Evolutionary conservation across 2,888 invertebrate genomes (phyloP).

Genomic region (Papilio demoleus): DNA sequence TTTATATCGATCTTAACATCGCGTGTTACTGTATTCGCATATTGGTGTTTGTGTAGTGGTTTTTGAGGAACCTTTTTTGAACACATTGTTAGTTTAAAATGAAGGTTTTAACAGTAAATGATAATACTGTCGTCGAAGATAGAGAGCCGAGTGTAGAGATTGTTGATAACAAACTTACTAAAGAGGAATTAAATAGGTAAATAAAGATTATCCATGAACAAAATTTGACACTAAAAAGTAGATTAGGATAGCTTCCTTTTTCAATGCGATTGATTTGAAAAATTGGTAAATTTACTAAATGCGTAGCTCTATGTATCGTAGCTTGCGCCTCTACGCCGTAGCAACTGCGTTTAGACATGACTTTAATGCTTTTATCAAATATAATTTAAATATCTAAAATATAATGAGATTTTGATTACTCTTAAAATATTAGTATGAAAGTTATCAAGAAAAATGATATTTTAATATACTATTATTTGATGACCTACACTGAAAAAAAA

Average conservation of each 20-base stretch:
- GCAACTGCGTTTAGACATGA: not conserved
- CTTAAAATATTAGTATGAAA: too few relatives aligned
- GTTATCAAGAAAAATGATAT: too few relatives aligned
- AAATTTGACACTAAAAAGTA: too few relatives aligned
- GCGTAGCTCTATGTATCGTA: not conserved
- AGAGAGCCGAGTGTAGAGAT: conserved; percentile 69
- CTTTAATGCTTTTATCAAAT: too few relatives aligned
- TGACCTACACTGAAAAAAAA: too few relatives aligned
- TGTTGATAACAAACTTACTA: conserved; percentile 62
- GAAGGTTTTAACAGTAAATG: conserved; percentile 74
- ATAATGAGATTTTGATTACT: too few relatives aligned
- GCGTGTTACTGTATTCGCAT: conserved; percentile 24
- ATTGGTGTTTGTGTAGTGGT: conserved; percentile 34
- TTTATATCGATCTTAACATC: conserved; percentile 51
- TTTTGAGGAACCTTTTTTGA: conserved; percentile 1
- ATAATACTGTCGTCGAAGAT: conserved; percentile 68
- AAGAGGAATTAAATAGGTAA: conserved; percentile 77
- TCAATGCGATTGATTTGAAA: too few relatives aligned
- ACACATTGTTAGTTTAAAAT: conserved; percentile 49
- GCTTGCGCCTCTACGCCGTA: not conserved
- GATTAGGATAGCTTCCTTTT: too few relatives aligned
- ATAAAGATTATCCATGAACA: too few relatives aligned
- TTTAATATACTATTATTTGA: too few relatives aligned
- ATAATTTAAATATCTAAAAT: too few relatives aligned
- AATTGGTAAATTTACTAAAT: not conserved